Evolutionary conservation across 2,113 vertebrate species (phyloP).

Genomic region (Neolamprologus falcicula): DNA sequence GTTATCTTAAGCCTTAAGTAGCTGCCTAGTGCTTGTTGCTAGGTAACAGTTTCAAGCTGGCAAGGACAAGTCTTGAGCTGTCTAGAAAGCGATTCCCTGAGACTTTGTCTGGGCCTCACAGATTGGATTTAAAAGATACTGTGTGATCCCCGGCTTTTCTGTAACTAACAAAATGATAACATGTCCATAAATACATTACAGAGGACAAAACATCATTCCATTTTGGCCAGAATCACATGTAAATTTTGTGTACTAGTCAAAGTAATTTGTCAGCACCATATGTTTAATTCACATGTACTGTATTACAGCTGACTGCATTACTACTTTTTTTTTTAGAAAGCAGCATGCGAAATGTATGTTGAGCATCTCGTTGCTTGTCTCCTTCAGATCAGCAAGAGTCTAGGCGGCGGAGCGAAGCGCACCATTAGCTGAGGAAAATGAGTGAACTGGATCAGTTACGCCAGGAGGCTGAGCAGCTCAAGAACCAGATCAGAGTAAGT

Average conservation of each 20-base stretch:
- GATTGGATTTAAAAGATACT: background rate
- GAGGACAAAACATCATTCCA: background rate
- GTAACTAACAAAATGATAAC: background rate
- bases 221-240: background rate
- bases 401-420: conserved; percentile 76
- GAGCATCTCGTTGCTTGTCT: background rate
- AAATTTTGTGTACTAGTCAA: background rate
- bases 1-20: conserved; percentile 57
- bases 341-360: background rate
- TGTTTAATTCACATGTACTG: background rate
- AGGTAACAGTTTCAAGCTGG: conserved; percentile 64
- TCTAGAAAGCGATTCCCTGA: conserved; percentile 30
- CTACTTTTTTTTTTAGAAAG: background rate
- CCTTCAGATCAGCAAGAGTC: conserved; percentile 79
- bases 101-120: conserved; percentile 7
- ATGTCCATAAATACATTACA: background rate
- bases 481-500: conserved; percentile 98
- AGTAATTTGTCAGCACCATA: background rate
- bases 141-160: background rate
- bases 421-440: conserved; percentile 90
- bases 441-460: conserved; percentile 98
- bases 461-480: conserved; percentile 99
- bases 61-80: conserved; percentile 44
- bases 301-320: background rate
- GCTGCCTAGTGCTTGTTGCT: conserved; percentile 64